Conservation (phyloP, 2,797 vertebrate species). For the Thunnus albacares region DNA sequence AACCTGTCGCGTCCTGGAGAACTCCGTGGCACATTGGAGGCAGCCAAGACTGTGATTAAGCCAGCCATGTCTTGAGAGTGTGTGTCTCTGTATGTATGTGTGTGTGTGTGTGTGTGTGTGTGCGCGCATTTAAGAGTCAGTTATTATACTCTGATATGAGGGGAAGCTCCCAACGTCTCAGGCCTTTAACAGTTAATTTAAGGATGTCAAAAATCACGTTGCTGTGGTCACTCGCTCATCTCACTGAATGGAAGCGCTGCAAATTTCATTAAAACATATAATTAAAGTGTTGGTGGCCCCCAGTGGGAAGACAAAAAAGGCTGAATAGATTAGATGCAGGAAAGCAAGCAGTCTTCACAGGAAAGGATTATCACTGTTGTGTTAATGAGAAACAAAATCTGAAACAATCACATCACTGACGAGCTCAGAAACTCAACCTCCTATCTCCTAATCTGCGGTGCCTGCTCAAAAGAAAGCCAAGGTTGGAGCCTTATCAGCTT, state of each 20-base stretch:
- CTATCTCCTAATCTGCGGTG: conserved; percentile 56
- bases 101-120: conserved; percentile 1
- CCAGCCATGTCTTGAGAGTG: conserved; percentile 51
- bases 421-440: conserved; percentile 43
- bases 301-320: not conserved
- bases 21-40: conserved; percentile 57
- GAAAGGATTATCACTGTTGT: conserved; percentile 21
- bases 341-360: conserved; percentile 16
- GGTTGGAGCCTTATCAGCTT: conserved; percentile 38
- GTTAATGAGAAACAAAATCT: conserved; percentile 44
- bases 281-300: not conserved
- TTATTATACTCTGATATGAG: conserved; percentile 38
- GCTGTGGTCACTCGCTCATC: not conserved
- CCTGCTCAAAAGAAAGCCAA: conserved; percentile 28
- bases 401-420: conserved; percentile 46
- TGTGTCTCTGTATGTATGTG: conserved; percentile 26
- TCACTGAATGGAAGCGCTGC: conserved; percentile 1
- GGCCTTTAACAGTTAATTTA: conserved; percentile 11
- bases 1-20: conserved; percentile 75
- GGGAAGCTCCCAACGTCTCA: conserved; percentile 1
- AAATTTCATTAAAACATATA: conserved; percentile 4
- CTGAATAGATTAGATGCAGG: not conserved
- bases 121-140: not conserved
- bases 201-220: conserved; percentile 8
- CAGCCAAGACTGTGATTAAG: conserved; percentile 78